Conservation (phyloP, 2,888 invertebrate species). For the Stictocephala bisonia region DNA sequence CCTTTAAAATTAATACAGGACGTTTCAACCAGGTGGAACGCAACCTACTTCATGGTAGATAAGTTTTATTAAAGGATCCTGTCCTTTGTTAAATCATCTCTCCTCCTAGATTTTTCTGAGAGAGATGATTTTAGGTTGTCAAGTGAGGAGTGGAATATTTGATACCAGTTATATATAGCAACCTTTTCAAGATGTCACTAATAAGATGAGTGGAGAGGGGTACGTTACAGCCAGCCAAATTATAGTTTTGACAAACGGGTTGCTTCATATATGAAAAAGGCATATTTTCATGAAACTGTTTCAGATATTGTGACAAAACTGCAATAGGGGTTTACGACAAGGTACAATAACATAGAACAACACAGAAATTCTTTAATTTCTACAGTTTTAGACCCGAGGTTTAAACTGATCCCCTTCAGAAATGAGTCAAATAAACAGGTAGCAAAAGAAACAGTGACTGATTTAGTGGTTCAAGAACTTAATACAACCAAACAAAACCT, state of each 20-base stretch:
- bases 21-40: constrained; percentile 9
- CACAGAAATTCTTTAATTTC: constrained; percentile 52
- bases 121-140: not conserved
- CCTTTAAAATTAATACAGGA: constrained; percentile 16
- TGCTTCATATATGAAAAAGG: constrained; percentile 22
- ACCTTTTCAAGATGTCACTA: constrained; percentile 11
- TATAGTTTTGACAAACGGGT: constrained; percentile 10
- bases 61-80: not conserved
- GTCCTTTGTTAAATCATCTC: no score
- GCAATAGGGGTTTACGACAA: not conserved
- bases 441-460: not conserved
- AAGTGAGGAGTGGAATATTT: constrained; percentile 22
- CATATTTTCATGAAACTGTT: not conserved
- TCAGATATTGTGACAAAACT: not conserved
- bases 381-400: constrained; percentile 53
- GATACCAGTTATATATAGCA: not conserved
- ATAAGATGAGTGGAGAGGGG: constrained; percentile 15
- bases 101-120: not conserved
- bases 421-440: not conserved
- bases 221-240: constrained; percentile 17
- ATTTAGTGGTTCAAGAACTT: constrained; percentile 5
- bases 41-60: constrained; percentile 19
- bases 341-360: not conserved
- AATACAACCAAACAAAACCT: not conserved
- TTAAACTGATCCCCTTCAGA: constrained; percentile 49